These are phyloP conservation scores for Ranitomeya imitator DNA, from an alignment of 2,113 vertebrate genomes.

Conservation along the genomic window DNA sequence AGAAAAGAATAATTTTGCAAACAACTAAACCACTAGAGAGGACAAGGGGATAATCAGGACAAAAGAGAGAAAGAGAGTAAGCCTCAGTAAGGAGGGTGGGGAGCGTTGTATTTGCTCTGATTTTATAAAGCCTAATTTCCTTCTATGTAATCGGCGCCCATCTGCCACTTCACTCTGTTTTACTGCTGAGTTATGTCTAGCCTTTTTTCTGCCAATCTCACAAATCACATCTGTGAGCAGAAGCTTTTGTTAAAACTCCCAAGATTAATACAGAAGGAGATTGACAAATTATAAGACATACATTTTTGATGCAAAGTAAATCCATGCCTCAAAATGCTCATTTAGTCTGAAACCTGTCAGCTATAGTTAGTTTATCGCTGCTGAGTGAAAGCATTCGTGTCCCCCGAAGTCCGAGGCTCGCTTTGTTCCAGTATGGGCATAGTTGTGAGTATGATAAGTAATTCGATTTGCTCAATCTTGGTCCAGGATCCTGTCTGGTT, in stretches of 20 bases:
- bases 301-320: constrained; percentile 24
- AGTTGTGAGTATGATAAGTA: too few species aligned
- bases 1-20: too few species aligned
- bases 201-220: background rate
- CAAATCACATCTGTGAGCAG: constrained; percentile 17
- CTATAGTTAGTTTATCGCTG: background rate
- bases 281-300: constrained; percentile 11
- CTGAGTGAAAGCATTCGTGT: background rate
- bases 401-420: background rate
- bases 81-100: too few species aligned
- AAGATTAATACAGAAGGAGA: constrained; percentile 25
- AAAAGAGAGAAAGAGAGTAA: too few species aligned
- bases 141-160: background rate
- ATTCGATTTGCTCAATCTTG: too few species aligned
- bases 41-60: too few species aligned
- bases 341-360: constrained; percentile 29
- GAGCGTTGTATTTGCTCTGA: background rate
- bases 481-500: too few species aligned
- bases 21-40: too few species aligned
- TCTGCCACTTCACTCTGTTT: background rate
- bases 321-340: constrained; percentile 19
- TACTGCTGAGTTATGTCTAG: background rate
- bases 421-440: too few species aligned
- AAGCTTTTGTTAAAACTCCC: constrained; percentile 35
- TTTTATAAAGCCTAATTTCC: background rate